Evolutionary conservation across 1,140 invertebrate species (phyloP), one percentile per base, ranked within the genome.

Genomic region (Brachionus paranguensis): DNA sequence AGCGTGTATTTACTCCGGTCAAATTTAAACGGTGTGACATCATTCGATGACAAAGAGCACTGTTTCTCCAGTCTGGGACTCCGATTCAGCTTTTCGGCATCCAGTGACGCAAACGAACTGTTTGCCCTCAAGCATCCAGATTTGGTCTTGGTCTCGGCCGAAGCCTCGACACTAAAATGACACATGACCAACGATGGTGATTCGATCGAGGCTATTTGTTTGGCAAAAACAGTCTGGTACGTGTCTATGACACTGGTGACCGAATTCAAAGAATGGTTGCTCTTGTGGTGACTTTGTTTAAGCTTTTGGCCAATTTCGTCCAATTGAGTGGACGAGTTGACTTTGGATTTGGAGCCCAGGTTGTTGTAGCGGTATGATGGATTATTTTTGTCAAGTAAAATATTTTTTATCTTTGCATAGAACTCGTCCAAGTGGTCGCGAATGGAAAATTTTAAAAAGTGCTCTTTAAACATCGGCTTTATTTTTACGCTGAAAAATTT

Each of bases 381-480:
- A 27, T 81, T 81, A 24, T 47, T 43, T 64, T 81, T 81, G 60
- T 81, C 78, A 17, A 37, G 11, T 43, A 81, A 11, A 81, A 81
- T 81, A 27, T 41, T 24, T 64, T 81, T 81, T 47, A 81, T 12
- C 5, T 60, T 41, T 3, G 29, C 24, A 27, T 43, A 43, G 53
- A 81, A 81, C 20, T 64, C 41, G 12, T 64, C 78, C 14, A 24
- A 17, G 12, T 60, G 7, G 17, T 60, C 14, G 29, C 43, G 37
- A 68, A 64, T 60, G 24, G 20, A 24, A 68, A 81, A 81, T 37
- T 81, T 81, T 20, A 81, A 47, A 43, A 81, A 81, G 17, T 81
- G 78, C 20, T 81, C 41, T 27, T 81, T 81, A 11, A 41, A 81
- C 10, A 55, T 27, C 14, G 33, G 50, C 12, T 55, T 27, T 64